Evolutionary conservation across 2,888 invertebrate genomes (phyloP), one percentile per base, ranked within the genome.

Genomic region (Mythimna ferrago): DNA sequence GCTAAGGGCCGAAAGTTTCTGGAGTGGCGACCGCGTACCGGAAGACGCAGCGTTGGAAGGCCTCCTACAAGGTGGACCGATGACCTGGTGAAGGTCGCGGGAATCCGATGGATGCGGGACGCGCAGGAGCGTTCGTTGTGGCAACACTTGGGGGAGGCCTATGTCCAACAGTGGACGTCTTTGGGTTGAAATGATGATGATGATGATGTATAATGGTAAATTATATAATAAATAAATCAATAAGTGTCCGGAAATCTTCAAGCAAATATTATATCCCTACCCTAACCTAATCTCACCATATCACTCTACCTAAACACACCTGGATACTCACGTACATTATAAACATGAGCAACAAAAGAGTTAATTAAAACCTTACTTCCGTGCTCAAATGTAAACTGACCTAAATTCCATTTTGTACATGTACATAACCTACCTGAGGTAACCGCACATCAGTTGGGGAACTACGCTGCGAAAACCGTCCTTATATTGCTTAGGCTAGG

Each of bases 291-390:
- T 5, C 51, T 4, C 6, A 4, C 32, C 21, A n/a, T 35, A 41
- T 21, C 14, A 38, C 44, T 7, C 7, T 0, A 2, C 7, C 3
- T n/a, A 10, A 61, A n/a, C n/a, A 64, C 56, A 62, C 26, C 54
- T 38, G 41, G 76, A 14, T 51, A 61, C 62, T 32, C 35, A 6
- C 48, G 48, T n/a, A 56, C 48, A 54, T 53, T 51, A 73, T 67
- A 51, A 73, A 66, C 58, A 16, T 66, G 21, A 51, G 51, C 44
- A 66, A 70, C 76, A 75, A 79, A 70, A 64, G 81, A 63, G 44
- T 80, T 79, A 80, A 79, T 80, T 79, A 79, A 80, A 75, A 79
- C 11, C 51, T n/a, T 53, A 51, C 58, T 61, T 44, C 58, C 53
- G 35, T 54, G 58, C 58, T 60, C n/a, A 80, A 80, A 62, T 44